A percentile compares a stretch with the other conserved stretches of the same genome.
Conservation (phyloP, 2,888 invertebrate genomes). For the Orthosia gracilis region DNA sequence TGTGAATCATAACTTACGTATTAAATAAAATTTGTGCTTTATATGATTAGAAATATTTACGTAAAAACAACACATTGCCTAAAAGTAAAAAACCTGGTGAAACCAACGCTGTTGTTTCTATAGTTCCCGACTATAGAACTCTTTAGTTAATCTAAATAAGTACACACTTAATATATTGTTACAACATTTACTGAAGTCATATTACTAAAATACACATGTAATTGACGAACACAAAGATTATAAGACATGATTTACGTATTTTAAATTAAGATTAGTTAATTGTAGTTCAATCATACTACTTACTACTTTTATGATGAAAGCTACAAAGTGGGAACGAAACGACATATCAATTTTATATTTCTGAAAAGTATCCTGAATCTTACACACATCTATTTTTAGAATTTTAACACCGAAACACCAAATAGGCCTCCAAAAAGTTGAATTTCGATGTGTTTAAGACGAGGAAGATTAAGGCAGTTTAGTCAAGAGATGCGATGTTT, state of each 20-base stretch:
- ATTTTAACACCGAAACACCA: constrained; percentile 61
- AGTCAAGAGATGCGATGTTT: constrained; percentile 50
- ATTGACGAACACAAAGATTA: constrained; percentile 18
- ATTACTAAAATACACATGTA: neutral
- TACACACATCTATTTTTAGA: constrained; percentile 48
- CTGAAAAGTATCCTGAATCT: too few relatives aligned
- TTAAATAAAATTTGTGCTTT: constrained; percentile 6
- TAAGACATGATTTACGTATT: neutral
- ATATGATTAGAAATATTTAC: neutral
- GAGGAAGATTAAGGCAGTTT: constrained; percentile 67
- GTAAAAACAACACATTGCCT: neutral
- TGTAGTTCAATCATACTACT: neutral
- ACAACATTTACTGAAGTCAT: neutral
- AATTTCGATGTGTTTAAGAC: constrained; percentile 73
- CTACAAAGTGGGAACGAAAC: neutral
- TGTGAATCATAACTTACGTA: constrained; percentile 8
- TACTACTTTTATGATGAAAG: neutral
- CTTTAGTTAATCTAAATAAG: constrained; percentile 6
- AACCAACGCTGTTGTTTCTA: constrained; percentile 4
- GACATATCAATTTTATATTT: too few relatives aligned
- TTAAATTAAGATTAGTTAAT: neutral
- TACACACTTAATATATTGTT: neutral
- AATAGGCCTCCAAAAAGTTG: constrained; percentile 72
- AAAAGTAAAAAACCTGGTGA: neutral
- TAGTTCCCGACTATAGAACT: neutral